Evolutionary conservation across 2,888 invertebrate genomes (phyloP).

Genomic region (Andricus curvator): DNA sequence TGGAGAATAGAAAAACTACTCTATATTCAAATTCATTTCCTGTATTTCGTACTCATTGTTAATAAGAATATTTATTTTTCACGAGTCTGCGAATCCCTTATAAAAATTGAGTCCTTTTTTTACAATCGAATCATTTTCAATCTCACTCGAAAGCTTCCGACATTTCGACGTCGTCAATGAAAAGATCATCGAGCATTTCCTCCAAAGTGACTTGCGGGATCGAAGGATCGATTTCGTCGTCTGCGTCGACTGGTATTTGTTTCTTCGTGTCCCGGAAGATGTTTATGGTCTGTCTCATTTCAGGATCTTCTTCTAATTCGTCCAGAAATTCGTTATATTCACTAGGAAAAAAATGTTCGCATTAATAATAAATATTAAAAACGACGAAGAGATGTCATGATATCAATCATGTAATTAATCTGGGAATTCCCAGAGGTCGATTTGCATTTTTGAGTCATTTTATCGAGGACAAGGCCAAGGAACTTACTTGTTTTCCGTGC

Average conservation of each 20-base stretch:
- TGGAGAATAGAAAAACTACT: background rate
- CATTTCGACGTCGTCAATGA: conserved; percentile 90
- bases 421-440: background rate
- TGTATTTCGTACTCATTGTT: conserved; percentile 1
- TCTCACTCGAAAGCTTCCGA: background rate
- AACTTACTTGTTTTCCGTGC: conserved; percentile 83
- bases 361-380: background rate
- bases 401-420: background rate
- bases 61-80: too few species aligned
- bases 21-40: background rate
- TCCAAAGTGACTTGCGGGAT: conserved; percentile 90
- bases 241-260: conserved; percentile 81
- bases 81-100: too few species aligned
- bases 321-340: conserved; percentile 98
- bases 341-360: conserved; percentile 78
- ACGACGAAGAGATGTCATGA: background rate
- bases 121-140: background rate
- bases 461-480: conserved; percentile 53
- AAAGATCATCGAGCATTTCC: conserved; percentile 96
- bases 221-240: conserved; percentile 82
- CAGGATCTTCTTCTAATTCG: conserved; percentile 97
- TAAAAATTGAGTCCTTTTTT: background rate
- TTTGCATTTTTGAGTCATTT: conserved; percentile 59
- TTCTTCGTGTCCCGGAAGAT: conserved; percentile 87
- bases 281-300: conserved; percentile 93